Percentiles rank a stretch among this genome's conserved stretches.
Evolutionary conservation across 2,113 vertebrate genomes (phyloP).

Genomic region (Macquaria ambigua): DNA sequence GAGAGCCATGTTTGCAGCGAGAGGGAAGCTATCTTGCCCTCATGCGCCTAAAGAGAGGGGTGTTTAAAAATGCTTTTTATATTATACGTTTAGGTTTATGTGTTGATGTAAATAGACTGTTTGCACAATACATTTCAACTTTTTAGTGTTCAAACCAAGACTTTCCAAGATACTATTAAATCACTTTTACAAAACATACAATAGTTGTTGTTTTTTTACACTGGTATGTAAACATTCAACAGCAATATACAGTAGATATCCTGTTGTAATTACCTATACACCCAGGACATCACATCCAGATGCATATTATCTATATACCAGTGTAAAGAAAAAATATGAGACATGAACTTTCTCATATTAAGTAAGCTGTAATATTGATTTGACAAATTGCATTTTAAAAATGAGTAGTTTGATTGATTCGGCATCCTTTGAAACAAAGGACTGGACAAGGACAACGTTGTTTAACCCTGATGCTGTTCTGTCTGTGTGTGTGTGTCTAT

Average conservation of each 20-base stretch:
- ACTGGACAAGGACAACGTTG: conserved; percentile 33
- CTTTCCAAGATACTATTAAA: conserved; percentile 14
- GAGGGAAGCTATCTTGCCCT: background rate
- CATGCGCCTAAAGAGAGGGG: background rate
- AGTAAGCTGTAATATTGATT: conserved; percentile 29
- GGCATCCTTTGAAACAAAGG: conserved; percentile 29
- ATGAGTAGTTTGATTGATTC: conserved; percentile 40
- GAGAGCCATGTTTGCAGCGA: conserved; percentile 14
- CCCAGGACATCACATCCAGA: background rate
- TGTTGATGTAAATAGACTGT: conserved; percentile 9
- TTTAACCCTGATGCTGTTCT: conserved; percentile 16
- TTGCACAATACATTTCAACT: background rate
- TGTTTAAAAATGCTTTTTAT: conserved; percentile 2
- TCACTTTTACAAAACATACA: conserved; percentile 7
- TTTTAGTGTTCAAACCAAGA: conserved; percentile 13
- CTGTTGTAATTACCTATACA: background rate
- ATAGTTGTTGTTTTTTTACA: background rate
- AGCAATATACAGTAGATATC: background rate
- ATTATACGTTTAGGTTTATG: conserved; percentile 18
- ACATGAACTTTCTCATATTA: background rate
- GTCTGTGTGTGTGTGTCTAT: conserved; percentile 1
- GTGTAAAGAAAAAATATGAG: background rate
- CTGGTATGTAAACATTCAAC: conserved; percentile 15
- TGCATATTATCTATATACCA: background rate
- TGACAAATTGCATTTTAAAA: conserved; percentile 4